Evolutionary conservation across 1,140 invertebrate genomes (phyloP).

Genomic region (Cyrtorhinus lividipennis): DNA sequence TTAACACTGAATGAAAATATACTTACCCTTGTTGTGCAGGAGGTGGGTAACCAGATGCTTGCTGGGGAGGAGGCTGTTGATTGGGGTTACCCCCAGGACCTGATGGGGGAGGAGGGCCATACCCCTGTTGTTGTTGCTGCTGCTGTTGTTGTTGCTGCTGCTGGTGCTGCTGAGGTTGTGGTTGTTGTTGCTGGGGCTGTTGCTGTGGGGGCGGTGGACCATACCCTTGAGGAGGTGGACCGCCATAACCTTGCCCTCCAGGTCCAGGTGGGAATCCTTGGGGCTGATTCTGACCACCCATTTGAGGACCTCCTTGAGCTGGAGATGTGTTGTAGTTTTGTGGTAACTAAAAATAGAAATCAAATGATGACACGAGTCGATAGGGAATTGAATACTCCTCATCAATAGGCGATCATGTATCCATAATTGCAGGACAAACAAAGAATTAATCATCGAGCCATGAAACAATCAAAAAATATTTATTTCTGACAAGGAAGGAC

Average conservation of each 20-base stretch:
- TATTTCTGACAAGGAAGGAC: too few species aligned
- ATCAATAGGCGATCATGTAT: too few species aligned
- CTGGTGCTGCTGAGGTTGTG: too few species aligned
- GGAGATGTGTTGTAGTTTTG: slow-evolving; percentile 13
- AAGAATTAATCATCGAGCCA: too few species aligned
- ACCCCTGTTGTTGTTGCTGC: slow-evolving; percentile 1
- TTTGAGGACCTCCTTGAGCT: slow-evolving; percentile 3
- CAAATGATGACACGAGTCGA: too few species aligned
- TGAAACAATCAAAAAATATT: too few species aligned
- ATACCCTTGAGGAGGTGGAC: slow-evolving; percentile 14
- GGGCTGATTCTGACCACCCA: background rate
- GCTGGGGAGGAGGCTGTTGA: slow-evolving; percentile 14
- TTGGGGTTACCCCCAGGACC: slow-evolving; percentile 1
- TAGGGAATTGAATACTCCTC: too few species aligned
- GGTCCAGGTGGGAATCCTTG: background rate
- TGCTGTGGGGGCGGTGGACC: slow-evolving; percentile 14
- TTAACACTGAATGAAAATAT: background rate
- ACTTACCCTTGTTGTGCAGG: slow-evolving; percentile 17
- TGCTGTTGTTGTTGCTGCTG: too few species aligned
- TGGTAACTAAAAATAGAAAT: background rate
- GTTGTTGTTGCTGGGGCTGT: too few species aligned
- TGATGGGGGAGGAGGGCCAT: slow-evolving; percentile 3
- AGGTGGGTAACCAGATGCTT: background rate
- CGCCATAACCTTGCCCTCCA: slow-evolving; percentile 7
- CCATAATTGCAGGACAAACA: too few species aligned